A percentile compares a stretch with the other conserved stretches of the same genome.
These are phyloP conservation scores for Canis aureus DNA, from an alignment of 2,113 vertebrate species.

Conservation along the genomic window DNA sequence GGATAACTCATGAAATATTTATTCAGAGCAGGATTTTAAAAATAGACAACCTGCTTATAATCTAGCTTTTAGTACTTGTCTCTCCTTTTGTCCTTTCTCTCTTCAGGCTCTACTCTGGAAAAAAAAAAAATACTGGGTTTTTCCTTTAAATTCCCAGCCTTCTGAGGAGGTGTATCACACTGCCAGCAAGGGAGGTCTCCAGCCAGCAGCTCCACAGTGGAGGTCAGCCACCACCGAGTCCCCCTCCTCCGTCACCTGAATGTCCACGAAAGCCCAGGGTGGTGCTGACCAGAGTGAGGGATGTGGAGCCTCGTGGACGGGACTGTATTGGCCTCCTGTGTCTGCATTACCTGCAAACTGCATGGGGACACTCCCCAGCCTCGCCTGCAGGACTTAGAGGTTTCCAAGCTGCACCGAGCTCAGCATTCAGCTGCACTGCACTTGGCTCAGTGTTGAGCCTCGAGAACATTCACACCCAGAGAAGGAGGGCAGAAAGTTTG, in stretches of 20 bases:
- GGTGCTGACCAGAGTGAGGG: background rate
- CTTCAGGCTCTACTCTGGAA: background rate
- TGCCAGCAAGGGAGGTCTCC: background rate
- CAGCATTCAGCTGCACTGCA: background rate
- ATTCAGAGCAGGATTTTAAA: slow-evolving; percentile 4
- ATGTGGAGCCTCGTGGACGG: fast-evolving
- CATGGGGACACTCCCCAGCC: background rate
- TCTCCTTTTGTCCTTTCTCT: background rate
- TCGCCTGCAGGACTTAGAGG: background rate
- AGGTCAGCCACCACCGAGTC: background rate
- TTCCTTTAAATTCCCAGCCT: background rate
- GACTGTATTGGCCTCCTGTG: background rate
- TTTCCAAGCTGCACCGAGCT: background rate
- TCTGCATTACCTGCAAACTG: background rate
- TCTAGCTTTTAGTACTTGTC: background rate
- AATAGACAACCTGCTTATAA: background rate
- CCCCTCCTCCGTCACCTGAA: background rate
- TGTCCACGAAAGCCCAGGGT: background rate
- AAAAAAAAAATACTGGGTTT: background rate
- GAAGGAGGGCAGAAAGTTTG: background rate
- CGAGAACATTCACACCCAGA: background rate
- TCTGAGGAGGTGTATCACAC: fast-evolving
- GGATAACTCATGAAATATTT: background rate
- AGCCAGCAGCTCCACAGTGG: background rate
- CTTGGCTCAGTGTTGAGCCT: background rate